Evolutionary conservation across 2,888 invertebrate species (phyloP).

Genomic region (Molanna angustata): DNA sequence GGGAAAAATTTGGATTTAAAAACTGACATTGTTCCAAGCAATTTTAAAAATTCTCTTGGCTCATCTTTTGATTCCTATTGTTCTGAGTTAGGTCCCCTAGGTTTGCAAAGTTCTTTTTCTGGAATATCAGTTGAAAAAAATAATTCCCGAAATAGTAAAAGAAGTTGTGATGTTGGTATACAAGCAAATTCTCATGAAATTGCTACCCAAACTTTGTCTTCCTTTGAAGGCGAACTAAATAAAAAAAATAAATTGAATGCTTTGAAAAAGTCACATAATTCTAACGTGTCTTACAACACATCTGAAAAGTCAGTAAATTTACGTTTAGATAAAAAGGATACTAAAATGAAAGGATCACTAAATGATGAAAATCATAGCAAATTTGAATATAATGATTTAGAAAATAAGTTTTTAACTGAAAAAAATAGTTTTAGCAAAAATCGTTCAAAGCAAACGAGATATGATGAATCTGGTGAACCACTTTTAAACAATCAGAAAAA

Average conservation of each 20-base stretch:
- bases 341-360: conserved; percentile 37
- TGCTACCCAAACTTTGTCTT: conserved; percentile 43
- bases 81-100: conserved; percentile 47
- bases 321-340: conserved; percentile 34
- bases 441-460: conserved; percentile 1
- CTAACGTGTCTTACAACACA: conserved; percentile 13
- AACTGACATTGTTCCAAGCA: conserved; percentile 9
- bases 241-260: conserved; percentile 23
- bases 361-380: conserved; percentile 19
- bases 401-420: conserved; percentile 4
- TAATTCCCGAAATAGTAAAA: conserved; percentile 51
- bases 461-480: conserved; percentile 36
- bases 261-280: conserved; percentile 26
- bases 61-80: conserved; percentile 40
- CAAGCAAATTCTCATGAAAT: conserved; percentile 57
- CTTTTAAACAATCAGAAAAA: conserved; percentile 18
- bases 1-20: conserved; percentile 15
- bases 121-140: conserved; percentile 47
- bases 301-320: conserved; percentile 14
- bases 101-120: conserved; percentile 46
- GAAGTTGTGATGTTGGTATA: conserved; percentile 57
- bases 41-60: conserved; percentile 25
- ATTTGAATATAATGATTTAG: conserved; percentile 35
- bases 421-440: neutral
- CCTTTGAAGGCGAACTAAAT: conserved; percentile 29